Evolutionary conservation across 2,888 invertebrate genomes (phyloP), one percentile per base, ranked within the genome.

Genomic region (Priocnemis perturbator): DNA sequence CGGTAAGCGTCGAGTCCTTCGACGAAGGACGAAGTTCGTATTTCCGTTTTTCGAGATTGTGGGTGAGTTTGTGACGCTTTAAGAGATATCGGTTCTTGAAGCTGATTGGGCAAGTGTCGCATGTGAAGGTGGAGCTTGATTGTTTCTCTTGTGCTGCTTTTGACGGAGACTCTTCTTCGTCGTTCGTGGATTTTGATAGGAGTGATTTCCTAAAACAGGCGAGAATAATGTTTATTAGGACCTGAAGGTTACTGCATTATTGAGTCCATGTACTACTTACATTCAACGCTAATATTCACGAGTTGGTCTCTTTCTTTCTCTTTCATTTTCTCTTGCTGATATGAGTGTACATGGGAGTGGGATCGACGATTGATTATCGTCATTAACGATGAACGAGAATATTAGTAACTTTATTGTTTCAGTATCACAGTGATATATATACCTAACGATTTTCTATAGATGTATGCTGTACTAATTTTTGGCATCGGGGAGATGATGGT

Each of bases 191-290:
- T 60, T 56, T 37, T 37, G 37, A 11, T 11, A 7, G 37, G 4
- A 0, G 23, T 17, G n/a, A 7, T 57, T 26, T 9, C 69, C 78
- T 79, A 79, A 69, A 79, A 79, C 78, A 79, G 60, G 60, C 57
- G 47, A 11, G 7, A 23, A 15, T 53, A 3, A 50, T 17, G 37
- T 79, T 78, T 77, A 75, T 79, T 77, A 79, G 57, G 19, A 68
- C 64, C 69, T 75, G 11, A 52, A 14, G 15, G 0, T 47, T 44
- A 3, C 5, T 14, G 1, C 21, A 48, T 9, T 50, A 45, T 21
- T 21, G 11, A 15, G 26, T 53, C 55, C 26, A 9, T 55, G 48
- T 37, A 64, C 60, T 78, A 78, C 79, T 78, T 78, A 77, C 78
- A 72, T 71, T 77, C 66, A 11, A 60, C 63, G 59, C 23, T 63